phyloP scores from a whole-genome alignment of 1,140 invertebrate species.

The Drosophila littoralis region DNA sequence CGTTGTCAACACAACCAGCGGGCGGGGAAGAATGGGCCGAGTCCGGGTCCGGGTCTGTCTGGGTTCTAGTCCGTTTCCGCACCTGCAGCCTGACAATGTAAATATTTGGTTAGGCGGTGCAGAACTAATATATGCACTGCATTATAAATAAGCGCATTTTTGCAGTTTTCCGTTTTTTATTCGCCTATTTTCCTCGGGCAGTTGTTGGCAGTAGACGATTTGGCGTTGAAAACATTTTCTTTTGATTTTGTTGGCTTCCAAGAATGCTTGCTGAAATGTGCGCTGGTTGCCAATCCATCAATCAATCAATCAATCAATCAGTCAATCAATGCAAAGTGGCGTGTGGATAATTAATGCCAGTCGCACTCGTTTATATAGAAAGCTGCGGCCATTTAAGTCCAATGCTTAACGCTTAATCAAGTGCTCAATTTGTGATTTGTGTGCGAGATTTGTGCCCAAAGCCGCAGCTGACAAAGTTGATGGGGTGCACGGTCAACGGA shows the following conservation, averaged over 20 bases:
- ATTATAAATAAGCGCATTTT: conserved; percentile 53
- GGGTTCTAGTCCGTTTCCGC: too few relatives aligned
- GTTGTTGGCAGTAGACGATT: not conserved
- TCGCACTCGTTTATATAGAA: conserved; percentile 16
- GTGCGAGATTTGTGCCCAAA: conserved; percentile 39
- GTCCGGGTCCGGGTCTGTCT: too few relatives aligned
- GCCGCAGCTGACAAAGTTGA: conserved; percentile 44
- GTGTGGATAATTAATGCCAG: conserved; percentile 41
- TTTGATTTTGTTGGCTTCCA: not conserved
- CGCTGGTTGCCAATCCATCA: conserved; percentile 5
- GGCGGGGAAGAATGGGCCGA: not conserved
- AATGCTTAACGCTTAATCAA: conserved; percentile 46
- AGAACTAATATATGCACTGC: conserved; percentile 29
- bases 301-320: conserved; percentile 43
- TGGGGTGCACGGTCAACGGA: not conserved
- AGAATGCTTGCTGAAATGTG: not conserved
- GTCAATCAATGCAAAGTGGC: conserved; percentile 21
- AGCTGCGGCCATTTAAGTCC: conserved; percentile 31
- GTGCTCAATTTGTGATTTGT: conserved; percentile 50
- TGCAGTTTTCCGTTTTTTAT: conserved; percentile 13
- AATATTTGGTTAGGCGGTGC: conserved; percentile 43
- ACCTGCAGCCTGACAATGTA: conserved; percentile 30
- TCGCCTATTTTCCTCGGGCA: not conserved
- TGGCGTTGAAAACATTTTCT: not conserved
- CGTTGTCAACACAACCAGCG: conserved; percentile 33